These are phyloP conservation scores for Sebastes cheni DNA, from an alignment of 2,797 vertebrate species.

Conservation along the genomic window DNA sequence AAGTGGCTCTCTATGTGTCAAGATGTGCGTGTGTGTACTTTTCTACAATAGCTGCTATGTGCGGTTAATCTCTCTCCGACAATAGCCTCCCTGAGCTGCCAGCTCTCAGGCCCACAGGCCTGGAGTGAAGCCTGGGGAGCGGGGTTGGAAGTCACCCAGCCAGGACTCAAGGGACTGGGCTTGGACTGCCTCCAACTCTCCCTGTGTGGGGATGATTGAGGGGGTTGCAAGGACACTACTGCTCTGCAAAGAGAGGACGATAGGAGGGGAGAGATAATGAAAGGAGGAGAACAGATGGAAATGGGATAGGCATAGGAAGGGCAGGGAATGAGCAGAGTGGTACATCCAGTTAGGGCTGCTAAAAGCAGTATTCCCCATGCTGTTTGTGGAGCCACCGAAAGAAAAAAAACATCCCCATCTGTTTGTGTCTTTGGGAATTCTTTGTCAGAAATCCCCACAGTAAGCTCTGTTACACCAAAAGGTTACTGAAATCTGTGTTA, in stretches of 20 bases:
- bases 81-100: conserved; percentile 71
- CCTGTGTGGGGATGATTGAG: conserved; percentile 72
- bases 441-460: not conserved
- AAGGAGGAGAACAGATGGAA: conserved; percentile 53
- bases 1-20: conserved; percentile 28
- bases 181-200: conserved; percentile 70
- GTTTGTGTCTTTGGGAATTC: not conserved
- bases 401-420: not conserved
- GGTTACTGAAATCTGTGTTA: not conserved
- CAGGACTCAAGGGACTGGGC: conserved; percentile 66
- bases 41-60: conserved; percentile 67
- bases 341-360: conserved; percentile 10
- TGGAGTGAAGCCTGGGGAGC: conserved; percentile 71
- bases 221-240: conserved; percentile 68
- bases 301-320: conserved; percentile 19
- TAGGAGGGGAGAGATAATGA: conserved; percentile 43
- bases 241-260: conserved; percentile 39
- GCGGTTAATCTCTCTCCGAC: conserved; percentile 75
- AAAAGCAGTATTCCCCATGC: conserved; percentile 15
- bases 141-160: conserved; percentile 75
- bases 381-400: not conserved
- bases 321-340: conserved; percentile 7
- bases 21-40: conserved; percentile 21
- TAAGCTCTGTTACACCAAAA: not conserved
- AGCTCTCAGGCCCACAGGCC: conserved; percentile 70